These are phyloP conservation scores for Incurvaria masculella DNA, from an alignment of 2,888 invertebrate species.

Conservation along the genomic window DNA sequence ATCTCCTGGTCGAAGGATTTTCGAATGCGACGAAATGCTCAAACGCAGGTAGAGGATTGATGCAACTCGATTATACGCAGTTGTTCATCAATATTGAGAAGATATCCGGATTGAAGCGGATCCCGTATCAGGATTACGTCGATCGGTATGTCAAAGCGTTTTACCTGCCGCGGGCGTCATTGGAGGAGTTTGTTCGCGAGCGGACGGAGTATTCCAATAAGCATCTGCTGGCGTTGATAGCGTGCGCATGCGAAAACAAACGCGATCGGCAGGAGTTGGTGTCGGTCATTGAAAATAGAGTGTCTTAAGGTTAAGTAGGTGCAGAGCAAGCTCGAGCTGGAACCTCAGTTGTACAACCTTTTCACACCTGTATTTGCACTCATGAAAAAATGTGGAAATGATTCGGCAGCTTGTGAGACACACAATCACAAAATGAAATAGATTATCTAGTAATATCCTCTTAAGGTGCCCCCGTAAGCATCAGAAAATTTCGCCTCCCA, in stretches of 20 bases:
- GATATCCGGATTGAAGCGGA: slow-evolving; percentile 76
- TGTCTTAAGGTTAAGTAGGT: slow-evolving; percentile 16
- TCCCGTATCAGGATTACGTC: slow-evolving; percentile 87
- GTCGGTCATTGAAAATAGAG: slow-evolving; percentile 64
- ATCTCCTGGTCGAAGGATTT: slow-evolving; percentile 91
- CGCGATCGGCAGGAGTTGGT: slow-evolving; percentile 78
- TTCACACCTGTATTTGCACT: too few relatives aligned
- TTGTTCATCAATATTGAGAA: slow-evolving; percentile 87
- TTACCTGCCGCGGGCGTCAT: slow-evolving; percentile 82
- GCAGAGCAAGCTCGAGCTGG: too few relatives aligned
- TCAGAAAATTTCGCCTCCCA: too few relatives aligned
- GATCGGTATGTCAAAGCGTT: slow-evolving; percentile 96
- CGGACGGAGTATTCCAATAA: slow-evolving; percentile 87
- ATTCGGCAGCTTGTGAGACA: too few relatives aligned
- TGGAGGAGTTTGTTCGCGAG: slow-evolving; percentile 87
- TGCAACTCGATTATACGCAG: slow-evolving; percentile 98
- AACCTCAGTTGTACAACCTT: too few relatives aligned
- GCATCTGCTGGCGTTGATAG: slow-evolving; percentile 80
- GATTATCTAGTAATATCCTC: too few relatives aligned
- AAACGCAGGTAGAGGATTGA: slow-evolving; percentile 92
- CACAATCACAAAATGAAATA: too few relatives aligned
- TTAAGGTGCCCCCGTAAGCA: too few relatives aligned
- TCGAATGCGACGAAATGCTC: slow-evolving; percentile 91
- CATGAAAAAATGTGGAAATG: too few relatives aligned
- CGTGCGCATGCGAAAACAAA: slow-evolving; percentile 85